Base-by-base conservation (phyloP, 1,140 invertebrate species). In the Oryctes rhinoceros region DNA sequence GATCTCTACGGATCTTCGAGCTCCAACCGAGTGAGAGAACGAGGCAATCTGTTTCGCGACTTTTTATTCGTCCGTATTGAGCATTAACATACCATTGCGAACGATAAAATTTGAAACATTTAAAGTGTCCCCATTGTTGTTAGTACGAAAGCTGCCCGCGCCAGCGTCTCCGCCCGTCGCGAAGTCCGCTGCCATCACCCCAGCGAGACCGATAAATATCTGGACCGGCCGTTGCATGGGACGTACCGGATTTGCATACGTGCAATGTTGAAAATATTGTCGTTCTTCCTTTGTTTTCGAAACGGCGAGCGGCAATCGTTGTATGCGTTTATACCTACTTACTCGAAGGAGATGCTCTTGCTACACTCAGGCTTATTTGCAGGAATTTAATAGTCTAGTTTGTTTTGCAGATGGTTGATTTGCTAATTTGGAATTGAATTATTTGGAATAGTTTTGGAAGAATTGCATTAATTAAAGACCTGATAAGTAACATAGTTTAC, bases 71-170 rank as follows among this genome's bases (percentile, higher is more conserved):
- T 15, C 37, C 75, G 75, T 76, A 49, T 76, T 49, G 37, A 44
- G 75, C 75, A 76, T 76, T 76, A 76, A 76, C 75, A 76, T 76
- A 76, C 37, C 75, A 35, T 37, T 76, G 13, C 39, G 75, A 49
- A 76, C 75, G 75, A 76, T 76, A 48, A 76, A 76, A 47, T 76
- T 76, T 48, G 75, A 76, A 76, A 76, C 75, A 76, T 76, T 76
- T 76, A 76, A 76, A 76, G 75, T 76, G 75, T 76, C 75, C 20
- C 75, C 47, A 76, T 76, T 76, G 75, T 74, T 74, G 53, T 35
- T 71, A 59, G 47, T 35, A 48, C 37, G 75, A 49, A 44, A 76
- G 13, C 65, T 71, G 24, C 24, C 65, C 65, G 65, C 65, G 35
- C 35, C 2, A 76, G 74, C 18, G 13, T 76, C 47, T n/a, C n/a